phyloP scores from a whole-genome alignment of 2,797 vertebrate species.

The Mycteria americana region DNA sequence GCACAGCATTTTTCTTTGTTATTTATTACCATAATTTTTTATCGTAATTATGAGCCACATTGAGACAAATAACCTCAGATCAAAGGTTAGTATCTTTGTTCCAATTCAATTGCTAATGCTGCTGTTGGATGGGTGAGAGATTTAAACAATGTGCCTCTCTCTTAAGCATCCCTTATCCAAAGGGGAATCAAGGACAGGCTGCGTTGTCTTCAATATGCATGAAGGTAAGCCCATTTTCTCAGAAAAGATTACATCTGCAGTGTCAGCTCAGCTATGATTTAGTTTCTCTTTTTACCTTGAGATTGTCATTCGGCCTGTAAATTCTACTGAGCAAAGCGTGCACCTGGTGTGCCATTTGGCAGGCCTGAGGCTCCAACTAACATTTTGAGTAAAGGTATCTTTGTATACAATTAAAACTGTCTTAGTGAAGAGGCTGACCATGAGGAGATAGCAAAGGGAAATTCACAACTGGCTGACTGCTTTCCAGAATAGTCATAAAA shows the following conservation, averaged over 20 bases:
- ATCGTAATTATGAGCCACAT: background rate
- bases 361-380: background rate
- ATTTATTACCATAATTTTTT: background rate
- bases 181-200: background rate
- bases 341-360: slow-evolving; percentile 11
- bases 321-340: background rate
- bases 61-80: slow-evolving; percentile 22
- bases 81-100: slow-evolving; percentile 24
- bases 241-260: background rate
- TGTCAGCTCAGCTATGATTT: background rate
- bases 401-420: background rate
- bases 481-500: background rate
- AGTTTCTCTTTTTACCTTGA: slow-evolving; percentile 44
- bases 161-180: background rate
- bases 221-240: slow-evolving; percentile 3
- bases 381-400: background rate
- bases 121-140: background rate
- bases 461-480: background rate
- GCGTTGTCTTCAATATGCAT: background rate
- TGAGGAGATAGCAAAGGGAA: background rate
- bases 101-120: background rate
- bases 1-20: background rate
- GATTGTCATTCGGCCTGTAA: background rate
- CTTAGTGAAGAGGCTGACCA: background rate
- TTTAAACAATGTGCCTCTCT: background rate